phyloP scores from a whole-genome alignment of 2,113 vertebrate species.

The Corapipo altera region DNA sequence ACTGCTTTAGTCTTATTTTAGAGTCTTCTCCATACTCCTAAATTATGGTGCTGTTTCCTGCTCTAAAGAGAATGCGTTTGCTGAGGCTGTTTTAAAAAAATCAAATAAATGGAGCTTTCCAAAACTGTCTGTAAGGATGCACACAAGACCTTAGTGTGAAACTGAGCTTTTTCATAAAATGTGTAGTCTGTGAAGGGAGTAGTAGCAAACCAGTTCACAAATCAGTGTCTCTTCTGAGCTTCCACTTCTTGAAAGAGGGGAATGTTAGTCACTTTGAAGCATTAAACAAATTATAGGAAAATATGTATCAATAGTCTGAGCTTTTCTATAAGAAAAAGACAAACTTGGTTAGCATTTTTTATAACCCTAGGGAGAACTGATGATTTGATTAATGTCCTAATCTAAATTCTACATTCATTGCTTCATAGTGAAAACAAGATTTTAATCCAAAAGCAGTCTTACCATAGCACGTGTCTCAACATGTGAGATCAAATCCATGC shows the following conservation, averaged over 20 bases:
- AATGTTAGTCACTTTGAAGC: not conserved
- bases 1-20: not conserved
- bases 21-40: not conserved
- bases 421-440: slow-evolving; percentile 1
- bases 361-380: not conserved
- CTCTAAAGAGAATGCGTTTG: not conserved
- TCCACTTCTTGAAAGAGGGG: not conserved
- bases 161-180: not conserved
- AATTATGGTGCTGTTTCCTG: slow-evolving; percentile 2
- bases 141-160: not conserved
- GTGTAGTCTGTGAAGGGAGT: not conserved
- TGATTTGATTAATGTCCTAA: not conserved
- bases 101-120: not conserved
- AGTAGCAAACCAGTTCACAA: not conserved
- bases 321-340: not conserved
- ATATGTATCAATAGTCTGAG: not conserved
- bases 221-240: not conserved
- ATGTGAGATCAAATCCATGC: not conserved
- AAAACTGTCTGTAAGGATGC: not conserved
- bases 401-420: slow-evolving; percentile 27
- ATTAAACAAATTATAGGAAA: not conserved
- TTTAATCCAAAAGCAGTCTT: not conserved
- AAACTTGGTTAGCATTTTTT: not conserved
- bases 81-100: not conserved
- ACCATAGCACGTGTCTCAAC: not conserved